These are phyloP conservation scores for Octopus bimaculoides DNA, from an alignment of 1,140 invertebrate species.

Conservation along the genomic window DNA sequence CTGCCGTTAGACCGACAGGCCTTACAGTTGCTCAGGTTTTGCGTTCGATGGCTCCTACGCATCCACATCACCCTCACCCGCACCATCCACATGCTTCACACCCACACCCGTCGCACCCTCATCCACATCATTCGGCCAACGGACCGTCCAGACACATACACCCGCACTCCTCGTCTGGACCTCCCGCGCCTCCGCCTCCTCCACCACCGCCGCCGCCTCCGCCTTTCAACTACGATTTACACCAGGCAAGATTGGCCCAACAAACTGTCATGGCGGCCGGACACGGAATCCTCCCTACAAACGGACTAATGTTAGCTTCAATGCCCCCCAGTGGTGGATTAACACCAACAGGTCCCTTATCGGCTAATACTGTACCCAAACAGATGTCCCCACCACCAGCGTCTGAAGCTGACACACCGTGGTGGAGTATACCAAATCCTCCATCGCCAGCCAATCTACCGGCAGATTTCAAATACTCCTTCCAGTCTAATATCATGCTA, in stretches of 20 bases:
- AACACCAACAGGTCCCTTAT: background rate
- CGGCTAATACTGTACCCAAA: constrained; percentile 21
- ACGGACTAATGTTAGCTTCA: constrained; percentile 1
- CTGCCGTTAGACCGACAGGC: background rate
- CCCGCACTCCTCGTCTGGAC: constrained; percentile 9
- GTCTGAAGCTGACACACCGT: constrained; percentile 37
- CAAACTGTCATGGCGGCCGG: constrained; percentile 38
- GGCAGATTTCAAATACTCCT: constrained; percentile 5
- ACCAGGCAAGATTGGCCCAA: constrained; percentile 36
- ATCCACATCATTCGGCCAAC: constrained; percentile 16
- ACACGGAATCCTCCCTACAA: constrained; percentile 20
- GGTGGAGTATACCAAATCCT: constrained; percentile 39
- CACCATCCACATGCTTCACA: constrained; percentile 11
- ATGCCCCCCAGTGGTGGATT: background rate
- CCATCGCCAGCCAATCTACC: constrained; percentile 1
- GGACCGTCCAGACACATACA: constrained; percentile 16
- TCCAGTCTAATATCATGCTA: constrained; percentile 5
- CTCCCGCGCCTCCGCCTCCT: constrained; percentile 12
- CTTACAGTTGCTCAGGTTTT: background rate
- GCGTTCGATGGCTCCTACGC: background rate
- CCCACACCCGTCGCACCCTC: constrained; percentile 20
- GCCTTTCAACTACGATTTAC: constrained; percentile 36
- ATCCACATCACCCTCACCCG: background rate
- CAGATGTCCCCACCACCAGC: constrained; percentile 41
- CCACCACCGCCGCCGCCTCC: constrained; percentile 18